These are phyloP conservation scores for Lethenteron reissneri DNA, from an alignment of 2,113 vertebrate species.

Conservation along the genomic window DNA sequence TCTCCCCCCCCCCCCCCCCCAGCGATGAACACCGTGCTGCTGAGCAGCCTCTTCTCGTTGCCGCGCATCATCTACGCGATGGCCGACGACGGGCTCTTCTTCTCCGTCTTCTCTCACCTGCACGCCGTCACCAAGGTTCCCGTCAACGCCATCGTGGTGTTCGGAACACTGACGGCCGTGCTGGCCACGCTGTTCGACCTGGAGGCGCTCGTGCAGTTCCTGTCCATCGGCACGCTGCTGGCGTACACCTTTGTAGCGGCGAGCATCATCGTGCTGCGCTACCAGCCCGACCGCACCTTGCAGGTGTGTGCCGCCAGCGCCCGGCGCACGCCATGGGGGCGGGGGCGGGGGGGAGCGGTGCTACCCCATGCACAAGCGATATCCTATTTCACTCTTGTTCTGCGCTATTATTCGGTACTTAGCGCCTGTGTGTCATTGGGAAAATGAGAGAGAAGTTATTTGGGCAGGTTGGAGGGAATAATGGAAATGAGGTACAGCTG, in stretches of 20 bases:
- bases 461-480: too few species aligned
- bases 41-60: constrained; percentile 80
- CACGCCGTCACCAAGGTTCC: constrained; percentile 73
- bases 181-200: constrained; percentile 64
- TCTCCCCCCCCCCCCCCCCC: constrained; percentile 11
- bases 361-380: too few species aligned
- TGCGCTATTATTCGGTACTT: too few species aligned
- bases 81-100: constrained; percentile 75
- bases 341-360: too few species aligned
- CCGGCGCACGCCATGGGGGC: constrained; percentile 8
- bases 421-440: too few species aligned
- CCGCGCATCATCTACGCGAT: constrained; percentile 83
- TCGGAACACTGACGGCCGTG: constrained; percentile 51
- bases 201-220: constrained; percentile 77
- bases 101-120: constrained; percentile 49
- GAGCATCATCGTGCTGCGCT: constrained; percentile 60
- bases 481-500: too few species aligned
- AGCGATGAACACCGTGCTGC: constrained; percentile 88
- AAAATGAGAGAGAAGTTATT: too few species aligned
- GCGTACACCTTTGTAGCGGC: constrained; percentile 77
- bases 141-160: constrained; percentile 49
- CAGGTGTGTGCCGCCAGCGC: constrained; percentile 9
- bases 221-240: constrained; percentile 70
- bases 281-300: constrained; percentile 25
- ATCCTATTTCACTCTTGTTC: too few species aligned